These are phyloP conservation scores for Drusus annulatus DNA, from an alignment of 1,140 invertebrate species.

Conservation along the genomic window DNA sequence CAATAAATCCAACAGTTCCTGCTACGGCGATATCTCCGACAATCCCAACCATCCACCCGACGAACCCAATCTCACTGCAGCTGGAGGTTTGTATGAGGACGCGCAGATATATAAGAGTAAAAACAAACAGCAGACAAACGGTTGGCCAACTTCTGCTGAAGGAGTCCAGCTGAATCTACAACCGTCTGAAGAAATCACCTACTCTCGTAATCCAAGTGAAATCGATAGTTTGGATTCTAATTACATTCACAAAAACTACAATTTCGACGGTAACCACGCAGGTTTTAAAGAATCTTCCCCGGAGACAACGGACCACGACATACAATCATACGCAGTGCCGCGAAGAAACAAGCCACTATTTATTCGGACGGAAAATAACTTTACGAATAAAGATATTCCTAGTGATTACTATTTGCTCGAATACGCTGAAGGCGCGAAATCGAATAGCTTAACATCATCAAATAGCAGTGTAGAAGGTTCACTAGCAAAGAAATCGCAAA, in stretches of 20 bases:
- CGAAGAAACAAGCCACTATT: constrained; percentile 65
- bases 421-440: constrained; percentile 66
- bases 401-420: constrained; percentile 62
- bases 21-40: constrained; percentile 69
- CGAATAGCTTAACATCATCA: constrained; percentile 68
- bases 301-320: constrained; percentile 59
- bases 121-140: constrained; percentile 23
- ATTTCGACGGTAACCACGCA: constrained; percentile 67
- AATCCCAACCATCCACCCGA: constrained; percentile 64
- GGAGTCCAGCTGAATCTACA: background rate
- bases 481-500: constrained; percentile 59
- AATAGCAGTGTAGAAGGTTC: constrained; percentile 63
- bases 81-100: constrained; percentile 50
- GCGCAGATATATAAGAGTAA: constrained; percentile 2
- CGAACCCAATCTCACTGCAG: constrained; percentile 52
- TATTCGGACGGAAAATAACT: constrained; percentile 65
- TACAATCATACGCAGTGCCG: constrained; percentile 21
- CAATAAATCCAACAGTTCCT: constrained; percentile 69
- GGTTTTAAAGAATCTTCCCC: constrained; percentile 69
- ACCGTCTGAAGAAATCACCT: constrained; percentile 43
- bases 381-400: constrained; percentile 62
- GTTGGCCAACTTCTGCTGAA: constrained; percentile 34
- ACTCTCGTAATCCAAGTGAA: constrained; percentile 71
- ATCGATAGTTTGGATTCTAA: constrained; percentile 78
- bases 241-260: constrained; percentile 74